Evolutionary conservation across 2,888 invertebrate species (phyloP).

Genomic region (Omphaloscelis lunosa): DNA sequence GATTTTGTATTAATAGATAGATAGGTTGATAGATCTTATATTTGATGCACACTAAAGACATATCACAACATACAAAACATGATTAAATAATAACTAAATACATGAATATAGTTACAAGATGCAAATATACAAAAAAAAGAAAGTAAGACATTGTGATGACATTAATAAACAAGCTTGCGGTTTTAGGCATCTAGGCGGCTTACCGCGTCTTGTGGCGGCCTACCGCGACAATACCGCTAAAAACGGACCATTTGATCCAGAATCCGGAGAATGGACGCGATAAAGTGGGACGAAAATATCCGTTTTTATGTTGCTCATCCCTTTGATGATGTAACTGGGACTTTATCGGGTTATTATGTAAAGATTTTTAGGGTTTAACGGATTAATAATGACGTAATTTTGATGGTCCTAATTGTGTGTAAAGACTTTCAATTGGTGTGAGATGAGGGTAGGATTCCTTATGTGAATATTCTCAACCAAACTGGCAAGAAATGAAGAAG

Average conservation of each 20-base stretch:
- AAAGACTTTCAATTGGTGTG: background rate
- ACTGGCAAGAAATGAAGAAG: no score
- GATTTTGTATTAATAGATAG: slow-evolving; percentile 39
- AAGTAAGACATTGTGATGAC: no score
- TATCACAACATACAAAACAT: no score
- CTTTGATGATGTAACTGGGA: slow-evolving; percentile 45
- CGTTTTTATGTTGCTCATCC: slow-evolving; percentile 42
- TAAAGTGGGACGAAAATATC: slow-evolving; percentile 51
- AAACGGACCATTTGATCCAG: slow-evolving; percentile 53
- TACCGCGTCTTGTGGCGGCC: slow-evolving; percentile 35
- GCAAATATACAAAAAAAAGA: no score
- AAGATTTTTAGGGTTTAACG: slow-evolving; percentile 18
- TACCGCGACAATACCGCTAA: slow-evolving; percentile 46
- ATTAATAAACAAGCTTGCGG: no score
- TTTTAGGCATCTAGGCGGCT: slow-evolving; percentile 29
- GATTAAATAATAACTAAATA: no score
- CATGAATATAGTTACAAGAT: no score
- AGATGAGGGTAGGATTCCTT: background rate
- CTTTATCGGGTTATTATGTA: slow-evolving; percentile 48
- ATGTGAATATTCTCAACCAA: no score
- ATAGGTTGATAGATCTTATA: no score
- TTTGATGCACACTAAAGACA: no score
- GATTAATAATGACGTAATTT: slow-evolving; percentile 10
- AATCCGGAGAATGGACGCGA: slow-evolving; percentile 17
- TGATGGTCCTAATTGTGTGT: background rate